Base-by-base conservation (phyloP, 2,113 vertebrate species). In the Ellobius talpinus region DNA sequence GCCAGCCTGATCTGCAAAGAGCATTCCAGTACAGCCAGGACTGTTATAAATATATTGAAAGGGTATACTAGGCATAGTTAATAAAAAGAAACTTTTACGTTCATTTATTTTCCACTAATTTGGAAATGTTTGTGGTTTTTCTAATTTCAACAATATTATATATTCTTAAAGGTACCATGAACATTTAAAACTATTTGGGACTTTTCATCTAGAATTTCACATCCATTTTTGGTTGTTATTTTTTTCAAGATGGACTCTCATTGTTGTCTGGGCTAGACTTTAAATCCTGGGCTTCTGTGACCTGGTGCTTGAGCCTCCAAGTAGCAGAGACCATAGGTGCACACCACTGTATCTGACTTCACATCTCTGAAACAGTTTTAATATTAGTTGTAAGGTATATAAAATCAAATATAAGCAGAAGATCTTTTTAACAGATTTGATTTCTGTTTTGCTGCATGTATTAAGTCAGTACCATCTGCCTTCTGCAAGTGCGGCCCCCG, bases 361-460 rank as follows among this genome's bases (percentile, higher is more conserved):
- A 81, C 26, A 63, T 86, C 68, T 61, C 36, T 52, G 72, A 58
- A 78, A 84, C 70, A 47, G 77, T 70, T 61, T 42, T 93, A 39
- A 45, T 74, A 39, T 58, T 84, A 81, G n/a, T 72, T 84, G 58
- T 91, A 76, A 94, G 17, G 23, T 52, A 4, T 31, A 42, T 63
- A 92, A 76, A 79, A 39, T 81, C 77, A 91, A 42, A 66, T 76
- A 29, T 45, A 45, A 95, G 45, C 86, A 87, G 33, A 93, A 68
- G 31, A 52, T 74, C 50, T 91, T 91, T 11, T 86, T 84, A 84
- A 29, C 23, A 86, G 66, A 31, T 86, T 42, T 61, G 26, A 21
- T 58, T 89, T 91, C 89, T 72, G 10, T 70, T 70, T 72, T 36
- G 42, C 47, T 81, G 89, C 50, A 33, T 72, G 63, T 16, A 2